Evolutionary conservation across 2,888 invertebrate genomes (phyloP), one percentile per base, ranked within the genome.

Genomic region (Amphipoea oculea): DNA sequence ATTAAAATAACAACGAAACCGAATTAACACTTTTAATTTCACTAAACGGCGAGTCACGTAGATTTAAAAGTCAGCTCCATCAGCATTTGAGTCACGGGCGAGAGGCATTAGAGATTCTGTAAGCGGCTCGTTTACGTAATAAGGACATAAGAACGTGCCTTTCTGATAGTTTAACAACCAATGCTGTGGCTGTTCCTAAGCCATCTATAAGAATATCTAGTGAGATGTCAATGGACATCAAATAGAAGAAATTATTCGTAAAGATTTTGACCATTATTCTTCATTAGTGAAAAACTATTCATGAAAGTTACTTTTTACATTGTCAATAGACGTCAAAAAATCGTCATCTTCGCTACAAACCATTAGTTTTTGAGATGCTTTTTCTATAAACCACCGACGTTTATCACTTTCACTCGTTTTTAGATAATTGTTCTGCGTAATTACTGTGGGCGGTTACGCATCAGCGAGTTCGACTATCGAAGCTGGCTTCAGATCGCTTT

Each of bases 21-120:
- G 65, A 81, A 88, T 85, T 78, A 85, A 84, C 78, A 89, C 88
- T 89, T 89, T 89, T 89, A 85, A 89, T 89, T 89, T 89, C 86
- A 85, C 83, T 88, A 42, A 86, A 11, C 62, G 73, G 17, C 69
- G 29, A 73, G 82, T 80, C 88, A 86, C 88, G 89, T 89, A 85
- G 51, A 71, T 12, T 68, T 60, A 79, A 85, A 89, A 84, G 81
- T 69, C 67, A 54, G 48, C 23, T 75, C 42, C 74, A 81, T 86
- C 73, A 67, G 63, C 76, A 89, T 78, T 86, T 60, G 48, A 79
- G 86, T 88, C 89, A 88, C 83, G 88, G 76, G 77, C 74, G 66
- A 69, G 2, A 23, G n/a, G 51, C 78, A 87, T 88, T 88, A 78
- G 74, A 78, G 76, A 88, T 88, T 88, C 88, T 51, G 51, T 68